Evolutionary conservation across 1,140 invertebrate genomes (phyloP).

Genomic region (Eulimnadia texana): DNA sequence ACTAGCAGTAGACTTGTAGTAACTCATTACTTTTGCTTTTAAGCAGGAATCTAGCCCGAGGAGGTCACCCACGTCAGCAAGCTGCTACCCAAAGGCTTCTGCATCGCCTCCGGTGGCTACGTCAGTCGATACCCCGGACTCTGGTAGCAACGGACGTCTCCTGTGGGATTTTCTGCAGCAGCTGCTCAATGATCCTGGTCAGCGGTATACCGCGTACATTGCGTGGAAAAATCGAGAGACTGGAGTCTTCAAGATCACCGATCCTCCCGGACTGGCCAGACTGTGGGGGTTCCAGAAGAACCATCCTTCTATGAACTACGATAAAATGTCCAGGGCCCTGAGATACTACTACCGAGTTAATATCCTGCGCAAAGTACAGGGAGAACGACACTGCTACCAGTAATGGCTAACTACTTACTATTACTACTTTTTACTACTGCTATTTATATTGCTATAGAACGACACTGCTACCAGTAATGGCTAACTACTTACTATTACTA

Average conservation of each 20-base stretch:
- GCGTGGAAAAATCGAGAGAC: conserved; percentile 74
- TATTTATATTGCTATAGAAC: too few relatives aligned
- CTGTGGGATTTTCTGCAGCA: conserved; percentile 94
- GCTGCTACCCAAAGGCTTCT: not conserved
- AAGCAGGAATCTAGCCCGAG: conserved; percentile 26
- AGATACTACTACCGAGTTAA: conserved; percentile 97
- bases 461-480: too few relatives aligned
- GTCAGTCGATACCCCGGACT: not conserved
- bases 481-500: too few relatives aligned
- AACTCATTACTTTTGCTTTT: not conserved
- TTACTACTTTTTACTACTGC: too few relatives aligned
- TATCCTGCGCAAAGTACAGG: conserved; percentile 92
- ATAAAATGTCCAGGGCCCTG: conserved; percentile 94
- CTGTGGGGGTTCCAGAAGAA: conserved; percentile 98
- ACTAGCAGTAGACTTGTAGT: too few relatives aligned
- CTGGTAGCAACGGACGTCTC: conserved; percentile 63
- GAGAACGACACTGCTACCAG: conserved; percentile 91
- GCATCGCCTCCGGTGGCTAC: not conserved
- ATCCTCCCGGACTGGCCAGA: conserved; percentile 79
- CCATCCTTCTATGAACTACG: conserved; percentile 98
- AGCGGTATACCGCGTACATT: conserved; percentile 75
- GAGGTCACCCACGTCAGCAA: conserved; percentile 23
- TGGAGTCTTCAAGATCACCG: conserved; percentile 87
- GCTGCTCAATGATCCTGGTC: conserved; percentile 73
- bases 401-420: too few relatives aligned